A percentile compares a stretch with the other conserved stretches of the same genome.
phyloP scores from a whole-genome alignment of 37 sponge, comb jelly and placozoan genomes.

The Hormiphora californensis region DNA sequence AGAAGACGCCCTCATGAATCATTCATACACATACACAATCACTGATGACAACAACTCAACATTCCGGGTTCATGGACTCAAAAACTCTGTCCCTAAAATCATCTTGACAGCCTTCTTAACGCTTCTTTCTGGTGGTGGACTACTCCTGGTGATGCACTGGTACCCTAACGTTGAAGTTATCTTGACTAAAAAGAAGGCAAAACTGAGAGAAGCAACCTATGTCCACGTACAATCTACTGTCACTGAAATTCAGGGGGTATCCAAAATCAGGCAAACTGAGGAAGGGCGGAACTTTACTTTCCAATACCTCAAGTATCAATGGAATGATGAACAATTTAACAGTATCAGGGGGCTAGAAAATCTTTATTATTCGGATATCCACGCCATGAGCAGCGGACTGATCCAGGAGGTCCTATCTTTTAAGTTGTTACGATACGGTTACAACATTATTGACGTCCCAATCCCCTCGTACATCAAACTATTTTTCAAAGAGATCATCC shows the following conservation, averaged over 20 bases:
- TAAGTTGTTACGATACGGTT: neutral
- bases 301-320: conserved; percentile 3
- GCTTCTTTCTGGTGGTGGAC: neutral
- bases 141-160: neutral
- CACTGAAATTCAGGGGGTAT: neutral
- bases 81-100: neutral
- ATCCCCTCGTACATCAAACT: conserved; percentile 10
- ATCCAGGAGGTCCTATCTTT: neutral
- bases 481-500: conserved; percentile 15
- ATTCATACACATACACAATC: too few relatives aligned
- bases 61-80: too few relatives aligned
- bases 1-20: too few relatives aligned
- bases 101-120: neutral
- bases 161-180: neutral
- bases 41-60: too few relatives aligned
- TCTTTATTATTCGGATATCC: conserved; percentile 26
- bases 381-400: conserved; percentile 24
- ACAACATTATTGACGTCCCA: conserved; percentile 28
- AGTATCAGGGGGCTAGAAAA: neutral
- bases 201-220: neutral
- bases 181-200: conserved; percentile 21
- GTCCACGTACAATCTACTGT: neutral
- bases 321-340: neutral
- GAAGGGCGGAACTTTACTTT: neutral
- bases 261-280: neutral